phyloP scores from a whole-genome alignment of 2,113 vertebrate genomes.

The Paralichthys olivaceus region DNA sequence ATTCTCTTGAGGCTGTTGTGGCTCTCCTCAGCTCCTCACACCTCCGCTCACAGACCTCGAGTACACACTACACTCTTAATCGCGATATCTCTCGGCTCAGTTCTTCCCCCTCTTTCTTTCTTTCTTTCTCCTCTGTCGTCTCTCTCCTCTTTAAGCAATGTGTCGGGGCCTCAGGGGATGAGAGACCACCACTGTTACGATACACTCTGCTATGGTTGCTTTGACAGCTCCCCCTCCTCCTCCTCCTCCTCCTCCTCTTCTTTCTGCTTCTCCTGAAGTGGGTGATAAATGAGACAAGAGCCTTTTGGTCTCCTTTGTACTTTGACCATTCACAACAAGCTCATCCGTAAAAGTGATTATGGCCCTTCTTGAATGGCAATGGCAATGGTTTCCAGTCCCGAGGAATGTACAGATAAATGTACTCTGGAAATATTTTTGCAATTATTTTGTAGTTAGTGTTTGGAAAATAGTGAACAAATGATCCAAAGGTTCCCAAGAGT shows the following conservation, averaged over 20 bases:
- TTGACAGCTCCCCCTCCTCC: conserved; percentile 52
- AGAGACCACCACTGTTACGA: conserved; percentile 64
- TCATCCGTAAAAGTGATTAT: conserved; percentile 78
- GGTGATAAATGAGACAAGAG: conserved; percentile 83
- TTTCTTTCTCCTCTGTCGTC: conserved; percentile 15
- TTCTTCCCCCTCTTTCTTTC: not conserved
- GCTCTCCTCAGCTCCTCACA: conserved; percentile 45
- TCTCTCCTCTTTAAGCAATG: conserved; percentile 45
- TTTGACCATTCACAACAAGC: conserved; percentile 74
- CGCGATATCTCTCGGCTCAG: conserved; percentile 43
- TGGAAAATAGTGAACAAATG: not conserved
- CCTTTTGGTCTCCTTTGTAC: conserved; percentile 81
- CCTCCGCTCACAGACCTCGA: conserved; percentile 19
- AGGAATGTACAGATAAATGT: conserved; percentile 56
- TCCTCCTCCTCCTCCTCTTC: conserved; percentile 35
- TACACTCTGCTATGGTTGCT: conserved; percentile 56
- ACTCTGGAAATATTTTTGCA: not conserved
- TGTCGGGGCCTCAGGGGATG: conserved; percentile 56
- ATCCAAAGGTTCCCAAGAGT: not conserved
- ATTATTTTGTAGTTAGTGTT: not conserved
- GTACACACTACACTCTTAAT: conserved; percentile 40
- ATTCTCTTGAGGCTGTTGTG: conserved; percentile 70
- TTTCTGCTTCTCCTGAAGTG: conserved; percentile 67
- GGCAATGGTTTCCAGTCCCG: conserved; percentile 64
- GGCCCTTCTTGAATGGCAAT: conserved; percentile 57